A percentile compares a stretch with the other conserved stretches of the same genome.
Conservation (phyloP, 1,140 invertebrate genomes). For the Plectus sambesii region DNA sequence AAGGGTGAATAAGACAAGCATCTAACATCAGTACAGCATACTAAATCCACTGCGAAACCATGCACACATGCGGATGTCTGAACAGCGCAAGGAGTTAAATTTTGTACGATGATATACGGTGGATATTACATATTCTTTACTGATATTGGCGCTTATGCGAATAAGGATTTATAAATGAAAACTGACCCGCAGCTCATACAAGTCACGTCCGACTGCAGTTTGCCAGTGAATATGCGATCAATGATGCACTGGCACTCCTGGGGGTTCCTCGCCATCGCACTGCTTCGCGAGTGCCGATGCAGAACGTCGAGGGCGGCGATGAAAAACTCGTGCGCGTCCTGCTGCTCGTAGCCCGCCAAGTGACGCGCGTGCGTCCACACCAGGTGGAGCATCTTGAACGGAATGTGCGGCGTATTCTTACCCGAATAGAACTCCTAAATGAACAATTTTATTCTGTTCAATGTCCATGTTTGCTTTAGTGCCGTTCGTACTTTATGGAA, state of each 20-base stretch:
- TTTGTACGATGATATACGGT: too few species aligned
- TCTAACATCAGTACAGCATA: too few species aligned
- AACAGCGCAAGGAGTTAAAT: too few species aligned
- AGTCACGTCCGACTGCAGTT: conserved; percentile 86
- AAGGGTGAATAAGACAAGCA: neutral
- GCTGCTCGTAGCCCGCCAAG: conserved; percentile 88
- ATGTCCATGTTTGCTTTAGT: too few species aligned
- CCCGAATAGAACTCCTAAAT: conserved; percentile 30
- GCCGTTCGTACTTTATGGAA: too few species aligned
- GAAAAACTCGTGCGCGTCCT: conserved; percentile 97
- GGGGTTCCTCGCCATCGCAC: conserved; percentile 38
- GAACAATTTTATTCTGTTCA: conserved; percentile 33
- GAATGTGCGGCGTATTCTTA: conserved; percentile 53
- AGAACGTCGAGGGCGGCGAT: conserved; percentile 83
- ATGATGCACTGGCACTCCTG: conserved; percentile 87
- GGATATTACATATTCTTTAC: neutral
- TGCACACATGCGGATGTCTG: too few species aligned
- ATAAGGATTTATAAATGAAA: conserved; percentile 13
- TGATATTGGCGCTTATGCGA: neutral
- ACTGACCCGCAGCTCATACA: conserved; percentile 80
- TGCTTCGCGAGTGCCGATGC: conserved; percentile 63
- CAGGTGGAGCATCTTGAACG: conserved; percentile 59
- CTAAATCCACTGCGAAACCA: too few species aligned
- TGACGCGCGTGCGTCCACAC: conserved; percentile 93
- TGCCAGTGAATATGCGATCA: conserved; percentile 90